These are phyloP conservation scores for Ptychoptera albimana DNA, from an alignment of 2,888 invertebrate genomes.

Conservation along the genomic window DNA sequence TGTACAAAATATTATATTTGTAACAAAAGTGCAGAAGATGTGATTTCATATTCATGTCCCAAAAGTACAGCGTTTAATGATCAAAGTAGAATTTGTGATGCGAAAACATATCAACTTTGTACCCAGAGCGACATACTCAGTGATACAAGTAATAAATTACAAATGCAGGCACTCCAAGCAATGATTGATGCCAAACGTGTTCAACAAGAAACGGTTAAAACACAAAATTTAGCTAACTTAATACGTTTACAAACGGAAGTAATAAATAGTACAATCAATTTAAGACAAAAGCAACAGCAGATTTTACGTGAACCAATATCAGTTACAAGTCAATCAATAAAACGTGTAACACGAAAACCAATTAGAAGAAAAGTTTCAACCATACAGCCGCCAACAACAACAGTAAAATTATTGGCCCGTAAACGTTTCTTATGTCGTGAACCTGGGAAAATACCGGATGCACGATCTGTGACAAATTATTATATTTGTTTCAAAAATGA, in stretches of 20 bases:
- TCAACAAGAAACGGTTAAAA: slow-evolving; percentile 20
- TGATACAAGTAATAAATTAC: slow-evolving; percentile 21
- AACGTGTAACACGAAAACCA: slow-evolving; percentile 13
- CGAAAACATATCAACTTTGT: slow-evolving; percentile 26
- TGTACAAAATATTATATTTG: slow-evolving; percentile 35
- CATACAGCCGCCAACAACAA: neutral
- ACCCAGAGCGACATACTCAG: slow-evolving; percentile 16
- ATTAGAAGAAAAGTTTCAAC: slow-evolving; percentile 15
- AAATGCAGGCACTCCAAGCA: slow-evolving; percentile 23
- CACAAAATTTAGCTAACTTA: slow-evolving; percentile 21
- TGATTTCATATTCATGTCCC: slow-evolving; percentile 33
- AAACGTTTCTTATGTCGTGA: slow-evolving; percentile 28
- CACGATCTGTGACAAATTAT: slow-evolving; percentile 30
- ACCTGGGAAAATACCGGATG: slow-evolving; percentile 32
- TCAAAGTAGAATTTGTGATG: slow-evolving; percentile 31
- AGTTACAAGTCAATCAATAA: neutral
- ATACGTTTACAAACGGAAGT: slow-evolving; percentile 15
- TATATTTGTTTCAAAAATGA: slow-evolving; percentile 32
- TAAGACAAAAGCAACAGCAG: neutral
- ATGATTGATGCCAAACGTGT: slow-evolving; percentile 23
- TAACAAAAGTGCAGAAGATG: slow-evolving; percentile 28
- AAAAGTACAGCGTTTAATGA: slow-evolving; percentile 33
- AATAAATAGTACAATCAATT: slow-evolving; percentile 2
- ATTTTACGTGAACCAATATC: neutral
- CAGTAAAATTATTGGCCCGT: slow-evolving; percentile 7